Evolutionary conservation across 2,888 invertebrate species (phyloP).

Genomic region (Copidosoma aretas): DNA sequence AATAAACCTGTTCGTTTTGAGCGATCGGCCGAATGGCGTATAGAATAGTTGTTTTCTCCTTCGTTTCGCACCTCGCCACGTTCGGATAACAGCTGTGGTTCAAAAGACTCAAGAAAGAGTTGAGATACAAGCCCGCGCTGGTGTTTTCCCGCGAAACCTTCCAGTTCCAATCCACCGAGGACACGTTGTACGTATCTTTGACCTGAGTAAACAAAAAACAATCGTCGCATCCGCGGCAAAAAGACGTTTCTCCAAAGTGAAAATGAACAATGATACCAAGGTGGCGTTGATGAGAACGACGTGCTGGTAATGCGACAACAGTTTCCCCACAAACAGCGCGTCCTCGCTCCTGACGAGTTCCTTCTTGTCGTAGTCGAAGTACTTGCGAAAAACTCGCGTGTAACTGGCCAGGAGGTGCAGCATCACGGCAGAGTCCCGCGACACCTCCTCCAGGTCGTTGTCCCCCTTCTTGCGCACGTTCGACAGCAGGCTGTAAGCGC

Average conservation of each 20-base stretch:
- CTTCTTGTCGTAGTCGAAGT: conserved; percentile 26
- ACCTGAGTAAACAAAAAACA: conserved; percentile 14
- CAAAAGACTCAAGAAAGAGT: conserved; percentile 23
- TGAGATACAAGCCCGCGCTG: conserved; percentile 27
- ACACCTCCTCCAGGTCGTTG: not conserved
- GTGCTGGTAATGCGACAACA: conserved; percentile 36
- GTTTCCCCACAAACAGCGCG: conserved; percentile 31
- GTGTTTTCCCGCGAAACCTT: conserved; percentile 17
- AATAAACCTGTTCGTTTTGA: conserved; percentile 27
- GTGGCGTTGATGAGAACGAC: conserved; percentile 25
- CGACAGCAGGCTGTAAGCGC: conserved; percentile 20
- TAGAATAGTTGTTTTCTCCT: conserved; percentile 17
- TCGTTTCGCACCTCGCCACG: conserved; percentile 24
- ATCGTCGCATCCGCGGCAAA: too few species aligned
- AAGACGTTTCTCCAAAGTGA: too few species aligned
- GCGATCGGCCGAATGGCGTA: conserved; percentile 25
- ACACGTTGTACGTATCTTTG: conserved; percentile 12
- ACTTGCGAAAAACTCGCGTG: conserved; percentile 17
- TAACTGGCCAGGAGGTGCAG: conserved; percentile 27
- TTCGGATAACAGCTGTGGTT: conserved; percentile 38
- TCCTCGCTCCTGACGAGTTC: conserved; percentile 17
- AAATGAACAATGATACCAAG: conserved; percentile 18
- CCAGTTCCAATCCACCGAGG: conserved; percentile 31
- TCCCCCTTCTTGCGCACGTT: not conserved
- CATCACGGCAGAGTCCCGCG: conserved; percentile 27